Base-by-base conservation (phyloP, 2,888 invertebrate species). In the Leptopilina myrica region DNA sequence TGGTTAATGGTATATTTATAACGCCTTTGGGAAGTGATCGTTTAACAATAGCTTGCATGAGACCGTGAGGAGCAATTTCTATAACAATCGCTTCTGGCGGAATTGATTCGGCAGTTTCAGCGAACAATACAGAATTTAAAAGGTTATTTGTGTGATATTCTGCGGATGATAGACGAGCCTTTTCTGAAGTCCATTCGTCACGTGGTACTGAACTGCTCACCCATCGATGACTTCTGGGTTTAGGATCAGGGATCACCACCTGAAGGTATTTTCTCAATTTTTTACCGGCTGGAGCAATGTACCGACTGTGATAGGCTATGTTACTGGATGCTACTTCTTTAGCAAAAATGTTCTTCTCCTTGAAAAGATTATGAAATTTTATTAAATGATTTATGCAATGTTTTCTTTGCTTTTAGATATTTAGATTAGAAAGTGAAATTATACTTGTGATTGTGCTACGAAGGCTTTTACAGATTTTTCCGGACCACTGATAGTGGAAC, bases 121-220 rank as follows among this genome's bases (percentile, higher is more conserved):
- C 97, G 90, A 97, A 97, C 91, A 94, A 93, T n/a, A 93, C 91
- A 82, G 92, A 87, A 93, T 93, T 96, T 89, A 96, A 91, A 46
- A 97, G 92, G 90, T 97, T 98, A 89, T 97, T 97, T 2, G 96
- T 96, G 88, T 97, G 97, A 90, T 98, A 98, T 85, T 97, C 97
- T 3, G 98, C 96, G 0, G 97, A 97, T 1, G 95, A 95, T 2
- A 94, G 89, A 83, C 93, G 92, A 0, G 95, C 94, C 64, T 94
- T 93, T 0, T 94, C 91, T 1, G 94, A 93, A 69, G 94, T 94
- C 97, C 97, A 97, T 73, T 95, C 92, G 0, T 92, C 89, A 86
- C 94, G 93, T 78, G 96, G 96, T 4, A 97, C 94, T 0, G 98
- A 98, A 0, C 97, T 95, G 79, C 97, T 97, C 11, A 98, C 91